Evolutionary conservation across 1,140 invertebrate genomes (phyloP), one percentile per base, ranked within the genome.

Genomic region (Dinoponera quadriceps): DNA sequence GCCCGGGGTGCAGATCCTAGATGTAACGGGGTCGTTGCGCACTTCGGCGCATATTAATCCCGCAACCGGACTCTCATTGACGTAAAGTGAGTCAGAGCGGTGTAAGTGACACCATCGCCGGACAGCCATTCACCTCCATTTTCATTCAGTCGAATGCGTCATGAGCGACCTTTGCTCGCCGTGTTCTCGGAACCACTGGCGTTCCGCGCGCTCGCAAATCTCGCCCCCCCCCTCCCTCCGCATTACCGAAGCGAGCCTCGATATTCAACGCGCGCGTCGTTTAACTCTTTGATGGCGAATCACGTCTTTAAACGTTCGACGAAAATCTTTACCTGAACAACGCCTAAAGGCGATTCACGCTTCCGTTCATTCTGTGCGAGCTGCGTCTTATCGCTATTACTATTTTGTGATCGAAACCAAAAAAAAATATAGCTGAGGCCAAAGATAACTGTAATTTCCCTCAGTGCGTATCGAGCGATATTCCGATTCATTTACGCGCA

Each of bases 71-170:
- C 27, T 85, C 62, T 75, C 80, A 81, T 90, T 84, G 85, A 88
- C 80, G 72, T 72, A 63, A 85, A 86, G 73, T 90, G 89, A 89
- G 63, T 90, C 90, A 85, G 62, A 80, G 14, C 13, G 48, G 57
- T 55, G 69, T 81, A 65, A 83, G 25, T 82, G 77, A 89, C 81
- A 87, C 29, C 65, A 44, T 38, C 22, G 82, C 38, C 29, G 82
- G 59, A 69, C 75, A 60, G 60, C 51, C 84, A 73, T 84, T 82
- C 84, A 57, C 69, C 16, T 88, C 63, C 60, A 88, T 89, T 88
- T 84, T 84, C 87, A 89, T 89, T 90, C 83, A 85, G 78, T 38
- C 69, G 73, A 87, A 62, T 88, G 88, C 82, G 86, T 90, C 85
- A 90, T 68, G 27, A 65, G 1, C 75, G 80, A 87, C 82, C 74